A percentile compares a stretch with the other conserved stretches of the same genome.
Conservation (phyloP, 2,113 vertebrate genomes). For the Suricata suricatta region DNA sequence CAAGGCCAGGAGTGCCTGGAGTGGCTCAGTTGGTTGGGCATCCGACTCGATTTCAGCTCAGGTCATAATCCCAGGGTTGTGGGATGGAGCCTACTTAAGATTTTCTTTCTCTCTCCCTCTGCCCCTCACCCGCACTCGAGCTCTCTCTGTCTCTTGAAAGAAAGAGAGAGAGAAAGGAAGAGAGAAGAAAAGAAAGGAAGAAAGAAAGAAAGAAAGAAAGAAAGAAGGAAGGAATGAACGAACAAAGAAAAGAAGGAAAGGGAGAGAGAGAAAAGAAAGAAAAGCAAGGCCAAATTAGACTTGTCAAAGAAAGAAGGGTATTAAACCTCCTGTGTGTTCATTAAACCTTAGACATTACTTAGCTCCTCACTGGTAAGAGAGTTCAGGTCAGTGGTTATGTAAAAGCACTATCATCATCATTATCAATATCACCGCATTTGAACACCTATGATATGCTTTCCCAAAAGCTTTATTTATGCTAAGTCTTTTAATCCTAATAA, state of each 20-base stretch:
- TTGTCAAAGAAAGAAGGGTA: not conserved
- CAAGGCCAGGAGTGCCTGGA: not conserved
- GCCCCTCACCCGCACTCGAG: no score
- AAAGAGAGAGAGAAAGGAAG: no score
- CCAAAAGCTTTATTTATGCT: not conserved
- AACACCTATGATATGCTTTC: not conserved
- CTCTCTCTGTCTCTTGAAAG: no score
- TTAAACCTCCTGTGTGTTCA: not conserved
- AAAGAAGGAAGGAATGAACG: no score
- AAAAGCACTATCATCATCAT: not conserved
- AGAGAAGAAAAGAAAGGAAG: no score
- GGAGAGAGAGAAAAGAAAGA: not conserved
- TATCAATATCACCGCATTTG: not conserved
- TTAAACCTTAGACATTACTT: not conserved
- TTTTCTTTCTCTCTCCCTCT: no score
- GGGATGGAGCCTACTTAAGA: no score
- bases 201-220: no score
- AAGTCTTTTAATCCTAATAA: not conserved
- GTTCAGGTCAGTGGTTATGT: rapidly evolving
- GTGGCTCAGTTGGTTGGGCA: no score
- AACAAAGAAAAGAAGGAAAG: no score
- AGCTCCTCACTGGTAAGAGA: not conserved
- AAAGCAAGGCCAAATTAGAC: not conserved
- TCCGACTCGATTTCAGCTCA: no score
- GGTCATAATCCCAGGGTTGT: no score